Percentiles rank a stretch among this genome's conserved stretches.
Evolutionary conservation across 2,888 invertebrate genomes (phyloP).

Genomic region (Crepidodera aurea): DNA sequence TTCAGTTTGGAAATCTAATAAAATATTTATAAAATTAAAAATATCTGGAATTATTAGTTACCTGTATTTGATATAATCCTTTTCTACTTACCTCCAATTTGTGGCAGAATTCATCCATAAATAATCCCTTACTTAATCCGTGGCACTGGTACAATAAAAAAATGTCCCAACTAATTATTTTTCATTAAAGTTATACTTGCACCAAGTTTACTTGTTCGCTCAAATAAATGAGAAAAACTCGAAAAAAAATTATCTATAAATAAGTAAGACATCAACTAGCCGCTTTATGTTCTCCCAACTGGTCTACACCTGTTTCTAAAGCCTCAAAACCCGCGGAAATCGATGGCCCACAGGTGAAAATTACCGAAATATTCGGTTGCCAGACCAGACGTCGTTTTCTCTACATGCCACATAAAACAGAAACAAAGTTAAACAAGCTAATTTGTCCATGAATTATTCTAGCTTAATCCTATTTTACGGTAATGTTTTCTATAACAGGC

Average conservation of each 20-base stretch:
- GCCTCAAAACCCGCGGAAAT: slow-evolving; percentile 47
- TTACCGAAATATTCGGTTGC: slow-evolving; percentile 32
- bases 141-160: too few species aligned
- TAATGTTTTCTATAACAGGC: slow-evolving; percentile 29
- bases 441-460: slow-evolving; percentile 36
- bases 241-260: slow-evolving; percentile 33
- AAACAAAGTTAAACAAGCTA: slow-evolving; percentile 17
- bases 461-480: slow-evolving; percentile 38
- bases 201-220: neutral
- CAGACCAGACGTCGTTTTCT: slow-evolving; percentile 7
- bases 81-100: too few species aligned
- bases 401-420: slow-evolving; percentile 16
- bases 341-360: slow-evolving; percentile 53
- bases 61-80: too few species aligned
- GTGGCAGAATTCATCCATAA: too few species aligned
- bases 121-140: too few species aligned
- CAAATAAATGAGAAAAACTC: slow-evolving; percentile 27
- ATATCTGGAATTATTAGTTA: too few species aligned
- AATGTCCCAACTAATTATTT: too few species aligned
- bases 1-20: too few species aligned
- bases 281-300: slow-evolving; percentile 53
- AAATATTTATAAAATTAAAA: too few species aligned
- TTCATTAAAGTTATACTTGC: too few species aligned
- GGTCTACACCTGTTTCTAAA: slow-evolving; percentile 53
- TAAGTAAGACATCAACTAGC: slow-evolving; percentile 43